Conservation (phyloP, 2,888 invertebrate species). For the Chloroclysta siterata region DNA sequence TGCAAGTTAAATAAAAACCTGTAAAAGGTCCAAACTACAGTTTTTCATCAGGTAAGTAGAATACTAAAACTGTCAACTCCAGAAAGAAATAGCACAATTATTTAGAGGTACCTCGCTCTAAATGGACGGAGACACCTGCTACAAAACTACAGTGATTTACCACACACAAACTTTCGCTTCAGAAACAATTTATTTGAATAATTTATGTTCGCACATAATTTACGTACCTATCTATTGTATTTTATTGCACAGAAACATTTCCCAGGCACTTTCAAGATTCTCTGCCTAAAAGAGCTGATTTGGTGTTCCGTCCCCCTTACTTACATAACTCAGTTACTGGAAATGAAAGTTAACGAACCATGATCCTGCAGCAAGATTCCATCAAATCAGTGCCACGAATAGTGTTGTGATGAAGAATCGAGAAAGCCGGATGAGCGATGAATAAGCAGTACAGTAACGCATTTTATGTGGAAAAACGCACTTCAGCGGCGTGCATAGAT, state of each 20-base stretch:
- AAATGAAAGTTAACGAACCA: conserved; percentile 69
- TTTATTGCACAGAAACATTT: conserved; percentile 10
- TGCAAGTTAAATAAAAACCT: not conserved
- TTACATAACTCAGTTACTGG: conserved; percentile 62
- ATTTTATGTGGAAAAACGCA: too few species aligned
- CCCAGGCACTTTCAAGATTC: conserved; percentile 39
- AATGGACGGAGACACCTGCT: conserved; percentile 5
- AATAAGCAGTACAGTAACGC: too few species aligned
- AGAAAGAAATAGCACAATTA: conserved; percentile 4
- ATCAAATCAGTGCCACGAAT: conserved; percentile 55
- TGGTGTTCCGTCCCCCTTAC: conserved; percentile 48
- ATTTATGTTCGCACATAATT: not conserved
- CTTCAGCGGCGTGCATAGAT: too few species aligned
- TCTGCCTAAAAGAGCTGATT: conserved; percentile 51
- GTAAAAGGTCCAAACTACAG: not conserved
- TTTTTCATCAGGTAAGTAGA: not conserved
- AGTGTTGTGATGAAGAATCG: conserved; percentile 10
- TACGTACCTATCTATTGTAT: not conserved
- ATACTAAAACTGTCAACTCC: conserved; percentile 7
- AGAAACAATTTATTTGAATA: conserved; percentile 2
- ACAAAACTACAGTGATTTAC: conserved; percentile 4
- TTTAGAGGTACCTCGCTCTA: not conserved
- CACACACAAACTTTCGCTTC: conserved; percentile 2
- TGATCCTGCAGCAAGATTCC: conserved; percentile 61
- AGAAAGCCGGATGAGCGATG: conserved; percentile 6